phyloP scores from a whole-genome alignment of 2,797 vertebrate species.

The Danio jaintianensis region DNA sequence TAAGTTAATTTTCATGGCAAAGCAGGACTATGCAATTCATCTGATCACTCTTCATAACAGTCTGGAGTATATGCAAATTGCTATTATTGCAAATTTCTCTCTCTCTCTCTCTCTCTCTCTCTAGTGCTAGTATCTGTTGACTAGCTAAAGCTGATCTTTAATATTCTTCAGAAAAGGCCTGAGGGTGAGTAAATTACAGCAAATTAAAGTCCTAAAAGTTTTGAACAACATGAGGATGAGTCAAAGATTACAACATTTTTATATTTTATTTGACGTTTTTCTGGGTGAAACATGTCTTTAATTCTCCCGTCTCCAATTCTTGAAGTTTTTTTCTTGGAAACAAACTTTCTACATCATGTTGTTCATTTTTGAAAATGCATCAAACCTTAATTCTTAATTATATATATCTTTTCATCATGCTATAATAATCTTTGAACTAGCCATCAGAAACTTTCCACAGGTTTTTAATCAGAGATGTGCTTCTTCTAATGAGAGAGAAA shows the following conservation, averaged over 20 bases:
- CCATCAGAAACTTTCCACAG: constrained; percentile 3
- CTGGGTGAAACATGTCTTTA: background rate
- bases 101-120: too few species aligned
- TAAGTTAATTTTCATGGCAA: too few species aligned
- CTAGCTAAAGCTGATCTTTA: too few species aligned
- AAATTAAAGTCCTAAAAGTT: too few species aligned
- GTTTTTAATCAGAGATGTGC: constrained; percentile 10
- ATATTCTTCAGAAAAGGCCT: too few species aligned
- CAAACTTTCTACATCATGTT: background rate
- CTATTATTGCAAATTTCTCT: too few species aligned
- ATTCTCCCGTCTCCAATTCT: background rate
- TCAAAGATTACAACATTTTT: background rate
- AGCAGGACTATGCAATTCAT: too few species aligned
- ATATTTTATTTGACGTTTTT: background rate
- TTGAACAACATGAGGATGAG: background rate
- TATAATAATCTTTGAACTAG: constrained; percentile 23
- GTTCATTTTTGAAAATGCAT: background rate
- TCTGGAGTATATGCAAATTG: too few species aligned
- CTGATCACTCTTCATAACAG: too few species aligned
- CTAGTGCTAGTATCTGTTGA: too few species aligned
- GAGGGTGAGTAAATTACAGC: too few species aligned
- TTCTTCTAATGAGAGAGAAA: background rate
- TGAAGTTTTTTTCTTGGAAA: background rate
- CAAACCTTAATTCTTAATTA: background rate
- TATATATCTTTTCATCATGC: constrained; percentile 7